Evolutionary conservation across 2,113 vertebrate species (phyloP).

Genomic region (Crotalus horridus): DNA sequence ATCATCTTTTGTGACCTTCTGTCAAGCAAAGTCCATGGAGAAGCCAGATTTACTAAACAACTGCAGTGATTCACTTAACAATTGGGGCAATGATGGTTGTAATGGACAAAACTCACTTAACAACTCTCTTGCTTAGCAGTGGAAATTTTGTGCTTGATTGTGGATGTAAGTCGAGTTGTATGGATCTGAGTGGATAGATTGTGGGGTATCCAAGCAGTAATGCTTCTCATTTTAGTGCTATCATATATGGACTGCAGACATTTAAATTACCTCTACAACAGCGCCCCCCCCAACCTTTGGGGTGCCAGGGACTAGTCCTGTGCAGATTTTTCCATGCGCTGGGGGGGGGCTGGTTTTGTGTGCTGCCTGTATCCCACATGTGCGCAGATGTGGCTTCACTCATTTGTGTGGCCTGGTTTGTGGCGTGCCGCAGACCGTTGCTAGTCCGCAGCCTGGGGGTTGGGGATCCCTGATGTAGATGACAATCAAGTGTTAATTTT

Average conservation of each 20-base stretch:
- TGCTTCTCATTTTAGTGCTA: neutral
- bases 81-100: neutral
- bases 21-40: neutral
- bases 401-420: neutral
- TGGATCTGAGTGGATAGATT: neutral
- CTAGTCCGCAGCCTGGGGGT: neutral
- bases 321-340: neutral
- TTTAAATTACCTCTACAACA: neutral
- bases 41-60: neutral
- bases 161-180: neutral
- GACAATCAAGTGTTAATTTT: neutral
- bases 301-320: neutral
- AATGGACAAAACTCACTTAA: neutral
- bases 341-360: neutral
- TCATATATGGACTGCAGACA: neutral
- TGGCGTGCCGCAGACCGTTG: neutral
- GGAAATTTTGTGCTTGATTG: neutral
- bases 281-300: neutral
- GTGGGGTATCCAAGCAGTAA: neutral
- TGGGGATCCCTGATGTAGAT: neutral
- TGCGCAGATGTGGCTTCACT: neutral
- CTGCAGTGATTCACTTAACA: neutral
- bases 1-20: neutral
- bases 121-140: neutral
- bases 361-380: neutral